Evolutionary conservation across 2,888 invertebrate genomes (phyloP).

Genomic region (Stenodera caucasica): DNA sequence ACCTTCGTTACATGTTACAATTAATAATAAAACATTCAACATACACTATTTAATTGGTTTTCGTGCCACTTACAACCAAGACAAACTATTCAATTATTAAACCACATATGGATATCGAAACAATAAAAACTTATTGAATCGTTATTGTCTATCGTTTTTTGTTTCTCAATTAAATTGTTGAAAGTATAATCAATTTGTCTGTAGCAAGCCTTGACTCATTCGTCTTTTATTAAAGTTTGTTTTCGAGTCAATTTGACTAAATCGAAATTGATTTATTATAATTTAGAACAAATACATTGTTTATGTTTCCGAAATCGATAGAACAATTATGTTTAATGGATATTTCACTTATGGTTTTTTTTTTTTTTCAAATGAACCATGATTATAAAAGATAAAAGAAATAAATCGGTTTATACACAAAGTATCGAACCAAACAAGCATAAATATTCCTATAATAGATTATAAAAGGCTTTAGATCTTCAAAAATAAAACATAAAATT

Average conservation of each 20-base stretch:
- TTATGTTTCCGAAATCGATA: too few species aligned
- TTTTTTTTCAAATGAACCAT: not conserved
- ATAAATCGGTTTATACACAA: not conserved
- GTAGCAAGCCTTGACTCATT: too few species aligned
- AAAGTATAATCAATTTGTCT: too few species aligned
- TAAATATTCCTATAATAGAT: not conserved
- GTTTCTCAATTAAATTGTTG: not conserved
- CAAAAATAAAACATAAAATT: not conserved
- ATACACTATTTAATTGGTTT: not conserved
- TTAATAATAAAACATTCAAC: constrained; percentile 1
- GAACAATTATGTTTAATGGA: not conserved
- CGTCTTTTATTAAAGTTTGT: too few species aligned
- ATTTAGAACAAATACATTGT: too few species aligned
- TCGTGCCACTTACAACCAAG: not conserved
- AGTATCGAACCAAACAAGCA: constrained; percentile 4
- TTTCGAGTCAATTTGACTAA: too few species aligned
- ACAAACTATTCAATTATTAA: not conserved
- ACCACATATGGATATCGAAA: not conserved
- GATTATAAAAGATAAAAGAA: not conserved
- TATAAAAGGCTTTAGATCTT: not conserved
- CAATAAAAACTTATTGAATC: not conserved
- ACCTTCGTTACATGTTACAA: not conserved
- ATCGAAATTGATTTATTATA: too few species aligned
- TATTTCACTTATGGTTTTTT: too few species aligned
- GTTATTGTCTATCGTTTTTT: too few species aligned